Evolutionary conservation across 1,140 invertebrate species (phyloP), one percentile per base, ranked within the genome.

Genomic region (Sitophilus oryzae): DNA sequence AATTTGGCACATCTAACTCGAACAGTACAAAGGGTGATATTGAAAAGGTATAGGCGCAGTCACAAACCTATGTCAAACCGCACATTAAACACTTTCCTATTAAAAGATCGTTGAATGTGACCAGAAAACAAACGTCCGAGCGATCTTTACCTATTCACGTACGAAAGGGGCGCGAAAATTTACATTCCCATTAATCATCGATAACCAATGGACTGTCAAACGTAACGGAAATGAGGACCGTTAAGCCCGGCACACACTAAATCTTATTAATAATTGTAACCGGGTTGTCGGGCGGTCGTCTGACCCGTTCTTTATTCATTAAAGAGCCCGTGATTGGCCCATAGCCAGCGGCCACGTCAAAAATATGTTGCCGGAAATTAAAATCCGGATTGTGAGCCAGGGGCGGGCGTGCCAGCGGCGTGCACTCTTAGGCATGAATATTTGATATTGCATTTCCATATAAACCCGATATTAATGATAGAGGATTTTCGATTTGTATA

Each of bases 201-300:
- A 22, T 30, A 42, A 15, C 50, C 41, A 52, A 52, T 52, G 18
- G 50, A 34, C 41, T 45, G 50, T 52, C 50, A 54, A 47, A 47
- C 35, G 44, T 54, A 20, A 42, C 34, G 43, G 52, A 54, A 54
- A 54, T 54, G 36, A 54, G 42, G 34, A 30, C 52, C 52, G 44
- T 54, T 54, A 54, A 47, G 52, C 44, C 22, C 43, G 52, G 52
- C 38, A 54, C 44, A 54, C 52, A 54, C 43, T 47, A 47, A 54
- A 46, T 47, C 52, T 54, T 54, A 54, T 54, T 54, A 54, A 54
- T 54, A 54, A 54, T 54, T 54, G 52, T 54, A 30, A 30, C 38
- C 43, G 36, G 6, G 22, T 19, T 40, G 40, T 52, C 50, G 36
- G 18, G 25, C 30, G 22, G 21, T 8, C 40, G 40, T 19, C 40